phyloP scores from a whole-genome alignment of 2,797 vertebrate genomes.

The Dendrocincla tyrannina region DNA sequence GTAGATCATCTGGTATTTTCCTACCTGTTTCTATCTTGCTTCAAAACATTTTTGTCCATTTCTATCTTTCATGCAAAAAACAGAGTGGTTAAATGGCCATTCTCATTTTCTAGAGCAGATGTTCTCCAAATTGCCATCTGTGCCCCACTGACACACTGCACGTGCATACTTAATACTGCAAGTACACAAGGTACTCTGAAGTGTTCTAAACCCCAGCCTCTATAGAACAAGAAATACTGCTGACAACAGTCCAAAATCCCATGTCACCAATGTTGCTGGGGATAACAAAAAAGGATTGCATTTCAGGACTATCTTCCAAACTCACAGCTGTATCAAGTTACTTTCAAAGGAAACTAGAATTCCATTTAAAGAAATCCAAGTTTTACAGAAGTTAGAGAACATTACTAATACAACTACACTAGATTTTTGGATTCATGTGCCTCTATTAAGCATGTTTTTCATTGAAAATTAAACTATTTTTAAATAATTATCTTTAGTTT shows the following conservation, averaged over 20 bases:
- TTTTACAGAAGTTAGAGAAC: not conserved
- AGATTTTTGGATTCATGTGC: not conserved
- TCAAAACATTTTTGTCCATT: not conserved
- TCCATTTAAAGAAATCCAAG: not conserved
- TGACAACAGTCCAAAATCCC: not conserved
- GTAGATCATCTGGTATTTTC: not conserved
- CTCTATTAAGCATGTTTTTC: not conserved
- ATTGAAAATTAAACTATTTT: not conserved
- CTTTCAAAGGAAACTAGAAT: not conserved
- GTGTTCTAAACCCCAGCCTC: accelerated
- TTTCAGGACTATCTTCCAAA: not conserved
- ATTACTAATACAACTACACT: not conserved
- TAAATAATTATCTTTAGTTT: not conserved
- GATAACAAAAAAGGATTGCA: not conserved
- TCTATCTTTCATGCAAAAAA: not conserved
- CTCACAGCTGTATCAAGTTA: not conserved
- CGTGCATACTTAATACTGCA: accelerated
- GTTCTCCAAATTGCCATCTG: not conserved
- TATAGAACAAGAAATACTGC: not conserved
- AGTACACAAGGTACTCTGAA: not conserved
- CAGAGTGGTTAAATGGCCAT: not conserved
- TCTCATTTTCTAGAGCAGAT: not conserved
- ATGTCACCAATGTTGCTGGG: not conserved
- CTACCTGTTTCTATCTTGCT: not conserved
- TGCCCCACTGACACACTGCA: not conserved